A percentile compares a stretch with the other conserved stretches of the same genome.
Conservation (phyloP, 2,113 vertebrate genomes). For the Entelurus aequoreus region DNA sequence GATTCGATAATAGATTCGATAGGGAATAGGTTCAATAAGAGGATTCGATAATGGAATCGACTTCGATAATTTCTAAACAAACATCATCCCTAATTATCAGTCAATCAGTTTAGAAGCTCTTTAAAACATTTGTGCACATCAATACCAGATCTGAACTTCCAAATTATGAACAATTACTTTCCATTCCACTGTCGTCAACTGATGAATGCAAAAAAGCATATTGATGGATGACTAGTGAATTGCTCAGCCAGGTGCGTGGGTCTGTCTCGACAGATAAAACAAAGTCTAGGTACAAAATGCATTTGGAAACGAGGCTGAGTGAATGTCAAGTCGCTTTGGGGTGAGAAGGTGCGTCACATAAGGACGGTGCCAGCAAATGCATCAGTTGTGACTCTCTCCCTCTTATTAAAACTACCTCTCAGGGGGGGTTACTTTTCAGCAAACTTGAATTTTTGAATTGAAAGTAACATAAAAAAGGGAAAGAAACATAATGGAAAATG, state of each 20-base stretch:
- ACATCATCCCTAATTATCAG: too few relatives aligned
- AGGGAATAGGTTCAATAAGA: too few relatives aligned
- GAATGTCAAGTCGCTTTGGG: background rate
- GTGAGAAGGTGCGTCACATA: constrained; percentile 8
- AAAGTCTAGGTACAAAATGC: background rate
- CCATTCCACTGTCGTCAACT: background rate
- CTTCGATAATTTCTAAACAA: too few relatives aligned
- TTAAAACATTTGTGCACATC: background rate
- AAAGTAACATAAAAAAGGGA: too few relatives aligned
- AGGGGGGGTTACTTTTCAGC: background rate
- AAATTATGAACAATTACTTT: background rate
- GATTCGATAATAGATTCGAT: too few relatives aligned
- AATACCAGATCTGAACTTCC: background rate
- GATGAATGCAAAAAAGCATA: background rate
- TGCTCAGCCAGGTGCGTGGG: background rate
- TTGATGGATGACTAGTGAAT: background rate
- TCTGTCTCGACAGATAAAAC: background rate
- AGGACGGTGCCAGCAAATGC: constrained; percentile 9
- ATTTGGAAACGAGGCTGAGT: background rate
- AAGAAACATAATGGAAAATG: too few relatives aligned
- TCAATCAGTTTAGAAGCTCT: background rate
- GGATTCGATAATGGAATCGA: too few relatives aligned
- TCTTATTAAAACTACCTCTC: constrained; percentile 26
- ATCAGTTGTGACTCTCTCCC: constrained; percentile 37
- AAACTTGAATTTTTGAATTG: too few relatives aligned